These are phyloP conservation scores for Drosophila birchii DNA, from an alignment of 2,888 invertebrate species.

Conservation along the genomic window DNA sequence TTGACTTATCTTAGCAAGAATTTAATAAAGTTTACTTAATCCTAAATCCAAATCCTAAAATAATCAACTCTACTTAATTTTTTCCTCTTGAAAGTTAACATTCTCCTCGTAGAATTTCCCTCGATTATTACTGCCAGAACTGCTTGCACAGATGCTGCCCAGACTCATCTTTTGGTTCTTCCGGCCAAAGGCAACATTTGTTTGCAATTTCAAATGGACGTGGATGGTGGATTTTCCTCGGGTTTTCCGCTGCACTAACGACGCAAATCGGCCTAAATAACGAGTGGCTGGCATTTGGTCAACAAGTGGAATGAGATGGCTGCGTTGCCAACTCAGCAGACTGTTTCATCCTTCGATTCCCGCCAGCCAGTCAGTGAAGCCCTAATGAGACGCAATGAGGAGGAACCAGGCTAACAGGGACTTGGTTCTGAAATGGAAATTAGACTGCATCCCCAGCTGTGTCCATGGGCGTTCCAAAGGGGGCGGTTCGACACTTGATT, in stretches of 20 bases:
- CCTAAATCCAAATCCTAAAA: background rate
- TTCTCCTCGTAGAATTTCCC: conserved; percentile 23
- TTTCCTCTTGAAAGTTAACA: conserved; percentile 20
- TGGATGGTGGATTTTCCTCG: conserved; percentile 25
- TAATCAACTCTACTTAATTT: background rate
- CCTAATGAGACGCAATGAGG: conserved; percentile 68
- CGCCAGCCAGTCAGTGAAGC: conserved; percentile 1
- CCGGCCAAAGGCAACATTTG: conserved; percentile 50
- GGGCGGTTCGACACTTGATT: conserved; percentile 62
- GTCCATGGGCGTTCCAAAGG: conserved; percentile 18
- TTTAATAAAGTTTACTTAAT: background rate
- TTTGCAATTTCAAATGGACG: conserved; percentile 27
- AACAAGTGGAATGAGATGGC: conserved; percentile 49
- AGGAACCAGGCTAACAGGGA: conserved; percentile 32
- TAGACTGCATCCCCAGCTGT: conserved; percentile 61
- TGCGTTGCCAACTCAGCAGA: conserved; percentile 57
- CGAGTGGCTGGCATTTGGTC: conserved; percentile 72
- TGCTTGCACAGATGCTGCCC: conserved; percentile 54
- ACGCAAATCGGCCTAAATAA: conserved; percentile 75
- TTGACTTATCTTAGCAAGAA: background rate
- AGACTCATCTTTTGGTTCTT: conserved; percentile 5
- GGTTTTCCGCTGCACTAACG: conserved; percentile 62
- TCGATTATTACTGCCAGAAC: conserved; percentile 36
- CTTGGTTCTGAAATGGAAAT: conserved; percentile 65
- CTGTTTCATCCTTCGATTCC: conserved; percentile 37